Evolutionary conservation across 2,888 invertebrate genomes (phyloP), one percentile per base, ranked within the genome.

Genomic region (Zhengitettix transpicula): DNA sequence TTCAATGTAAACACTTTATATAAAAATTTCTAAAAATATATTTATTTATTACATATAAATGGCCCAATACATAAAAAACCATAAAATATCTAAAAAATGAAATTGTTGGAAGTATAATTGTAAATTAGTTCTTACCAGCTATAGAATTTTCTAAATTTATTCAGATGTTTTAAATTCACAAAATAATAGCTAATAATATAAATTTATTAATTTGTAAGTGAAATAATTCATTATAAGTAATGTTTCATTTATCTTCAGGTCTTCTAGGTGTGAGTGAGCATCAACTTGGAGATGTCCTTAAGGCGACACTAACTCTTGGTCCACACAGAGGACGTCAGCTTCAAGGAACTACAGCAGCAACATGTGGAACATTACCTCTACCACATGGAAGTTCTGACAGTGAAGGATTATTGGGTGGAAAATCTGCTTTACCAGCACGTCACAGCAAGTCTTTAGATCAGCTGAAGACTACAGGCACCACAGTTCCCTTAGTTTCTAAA

Each of bases 361-460:
- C 63, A 12, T 56, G 61, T 17, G 58, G 59, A 53, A 56, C 62
- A 16, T 57, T 63, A 40, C 16, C 61, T 40, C 57, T 60, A 14
- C 61, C 56, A 15, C 55, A 56, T 15, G 56, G 55, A 11, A 54
- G 52, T 42, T 16, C 53, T 47, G 59, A 59, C 16, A 60, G 40
- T 28, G 60, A 61, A 40, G 42, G 56, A 41, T 42, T 60, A 51
- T 28, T 52, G 40, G 40, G 17, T 28, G 40, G 55, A n/a, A 61
- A 63, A 52, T 61, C 61, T 40, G 79, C 80, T 1, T 69, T 85
- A 54, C 84, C 85, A 1, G 82, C 86, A 0, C 77, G 88, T 60
- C 89, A 90, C 68, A 89, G 89, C 71, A 67, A 67, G 59, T 89
- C 89, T 1, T 72, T 90, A 64, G 90, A 90, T 71, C 88, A 89